Evolutionary conservation across 2,888 invertebrate genomes (phyloP), one percentile per base, ranked within the genome.

Genomic region (Tryphoninae sp.): DNA sequence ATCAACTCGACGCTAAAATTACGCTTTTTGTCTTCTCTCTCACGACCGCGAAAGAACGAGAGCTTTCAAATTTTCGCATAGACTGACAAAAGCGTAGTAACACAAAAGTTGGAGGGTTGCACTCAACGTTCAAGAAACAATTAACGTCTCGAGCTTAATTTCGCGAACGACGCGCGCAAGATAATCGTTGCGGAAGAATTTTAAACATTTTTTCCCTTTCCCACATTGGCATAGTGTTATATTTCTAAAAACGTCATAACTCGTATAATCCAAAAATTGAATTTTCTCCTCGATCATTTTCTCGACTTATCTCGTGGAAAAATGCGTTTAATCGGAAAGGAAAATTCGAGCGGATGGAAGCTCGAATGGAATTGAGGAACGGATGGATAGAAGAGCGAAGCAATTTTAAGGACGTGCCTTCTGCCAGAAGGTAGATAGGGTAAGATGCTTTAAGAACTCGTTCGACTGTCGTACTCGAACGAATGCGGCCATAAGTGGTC

Each of bases 381-480:
- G 59, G 42, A 13, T 8, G 59, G 2, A 68, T 45, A 64, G 58
- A n/a, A 22, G 23, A 33, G 45, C 67, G 42, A 69, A 74, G 64
- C 69, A 81, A 78, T 78, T 81, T 78, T 59, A 33, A 76, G 69
- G 69, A 74, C 51, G 81, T 78, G 42, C 81, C 73, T 78, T 64
- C 81, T 74, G 78, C 51, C 64, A n/a, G 74, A 22, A 9, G 58
- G 78, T 13, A 78, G 81, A 81, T 81, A 81, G 71, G 69, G 59
- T 40, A 42, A 69, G 73, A 69, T 55, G 49, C 73, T 81, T 73
- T 68, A 62, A 72, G 67, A 81, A 78, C 73, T 73, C 77, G 49
- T 77, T 77, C 73, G 72, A 72, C 13, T 72, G 49, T 42, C 67
- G 53, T 72, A 72, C 62, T 45, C 33, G 51, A 49, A 69, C 64